Evolutionary conservation across 2,797 vertebrate species (phyloP).

Genomic region (Chloroceryle amazona): DNA sequence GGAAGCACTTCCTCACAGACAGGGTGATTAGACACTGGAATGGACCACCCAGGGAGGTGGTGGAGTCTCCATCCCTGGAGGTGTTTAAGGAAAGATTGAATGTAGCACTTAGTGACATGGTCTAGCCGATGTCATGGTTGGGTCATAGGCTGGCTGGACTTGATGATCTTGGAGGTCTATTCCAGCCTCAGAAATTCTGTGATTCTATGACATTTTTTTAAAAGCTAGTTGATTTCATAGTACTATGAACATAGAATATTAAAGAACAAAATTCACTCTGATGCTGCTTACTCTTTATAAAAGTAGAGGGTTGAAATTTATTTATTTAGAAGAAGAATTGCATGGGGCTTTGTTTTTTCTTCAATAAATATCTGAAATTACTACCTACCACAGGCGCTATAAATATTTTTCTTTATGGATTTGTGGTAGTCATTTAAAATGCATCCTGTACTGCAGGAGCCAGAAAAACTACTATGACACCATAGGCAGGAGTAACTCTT

Average conservation of each 20-base stretch:
- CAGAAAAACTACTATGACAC: neutral
- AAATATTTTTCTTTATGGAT: constrained; percentile 61
- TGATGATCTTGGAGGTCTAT: too few species aligned
- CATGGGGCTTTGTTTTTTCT: neutral
- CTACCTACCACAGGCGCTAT: neutral
- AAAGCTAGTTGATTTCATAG: neutral
- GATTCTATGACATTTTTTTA: neutral
- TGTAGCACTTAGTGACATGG: too few species aligned
- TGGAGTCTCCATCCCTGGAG: too few species aligned
- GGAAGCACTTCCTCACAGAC: too few species aligned
- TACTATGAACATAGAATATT: neutral
- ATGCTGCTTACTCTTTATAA: neutral
- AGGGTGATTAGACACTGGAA: too few species aligned
- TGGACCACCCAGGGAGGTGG: too few species aligned
- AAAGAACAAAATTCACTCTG: neutral
- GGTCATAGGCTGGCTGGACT: too few species aligned
- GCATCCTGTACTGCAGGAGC: constrained; percentile 12
- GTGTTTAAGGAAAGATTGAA: too few species aligned
- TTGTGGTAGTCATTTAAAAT: constrained; percentile 50
- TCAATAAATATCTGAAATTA: constrained; percentile 40
- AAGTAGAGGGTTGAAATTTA: neutral
- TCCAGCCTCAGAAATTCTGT: too few species aligned
- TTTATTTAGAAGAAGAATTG: constrained; percentile 17
- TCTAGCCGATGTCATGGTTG: too few species aligned
- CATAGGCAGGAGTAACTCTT: constrained; percentile 16